Conservation (phyloP, 92 coral and sea anemone species). For the Porites rus region DNA sequence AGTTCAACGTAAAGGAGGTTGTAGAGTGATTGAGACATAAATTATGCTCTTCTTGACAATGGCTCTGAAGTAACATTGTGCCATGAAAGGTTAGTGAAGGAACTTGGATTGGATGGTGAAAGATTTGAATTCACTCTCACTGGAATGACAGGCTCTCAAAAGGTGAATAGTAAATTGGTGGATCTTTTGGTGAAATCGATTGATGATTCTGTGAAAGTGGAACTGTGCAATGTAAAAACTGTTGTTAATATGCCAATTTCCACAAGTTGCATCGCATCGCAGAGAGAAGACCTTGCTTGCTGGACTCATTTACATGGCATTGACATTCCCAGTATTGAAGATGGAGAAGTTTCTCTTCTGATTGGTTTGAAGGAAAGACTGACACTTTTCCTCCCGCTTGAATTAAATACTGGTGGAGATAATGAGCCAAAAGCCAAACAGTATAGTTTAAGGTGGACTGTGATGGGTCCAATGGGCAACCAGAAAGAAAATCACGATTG, state of each 20-base stretch:
- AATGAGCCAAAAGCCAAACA: too few species aligned
- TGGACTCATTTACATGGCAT: slow-evolving; percentile 61
- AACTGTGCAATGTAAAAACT: slow-evolving; percentile 65
- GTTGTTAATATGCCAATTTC: slow-evolving; percentile 73
- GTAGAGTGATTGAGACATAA: too few species aligned
- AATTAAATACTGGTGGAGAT: too few species aligned
- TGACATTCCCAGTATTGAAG: slow-evolving; percentile 26
- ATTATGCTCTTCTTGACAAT: too few species aligned
- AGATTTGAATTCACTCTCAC: slow-evolving; percentile 63
- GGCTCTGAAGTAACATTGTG: slow-evolving; percentile 8
- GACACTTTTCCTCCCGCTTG: too few species aligned
- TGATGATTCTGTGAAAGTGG: slow-evolving; percentile 53
- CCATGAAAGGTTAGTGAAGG: slow-evolving; percentile 53
- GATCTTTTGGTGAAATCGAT: slow-evolving; percentile 64
- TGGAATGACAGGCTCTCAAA: slow-evolving; percentile 66
- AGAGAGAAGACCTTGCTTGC: slow-evolving; percentile 32
- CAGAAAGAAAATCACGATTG: too few species aligned
- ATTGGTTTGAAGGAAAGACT: neutral
- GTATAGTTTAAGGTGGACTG: too few species aligned
- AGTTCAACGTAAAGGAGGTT: too few species aligned
- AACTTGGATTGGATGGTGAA: slow-evolving; percentile 51
- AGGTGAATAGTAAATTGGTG: slow-evolving; percentile 50
- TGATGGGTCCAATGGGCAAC: too few species aligned
- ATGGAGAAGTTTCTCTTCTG: neutral
- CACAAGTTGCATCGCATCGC: slow-evolving; percentile 45